These are phyloP conservation scores for Caenorhabditis parvicauda DNA, from an alignment of 2,888 invertebrate species.

Conservation along the genomic window DNA sequence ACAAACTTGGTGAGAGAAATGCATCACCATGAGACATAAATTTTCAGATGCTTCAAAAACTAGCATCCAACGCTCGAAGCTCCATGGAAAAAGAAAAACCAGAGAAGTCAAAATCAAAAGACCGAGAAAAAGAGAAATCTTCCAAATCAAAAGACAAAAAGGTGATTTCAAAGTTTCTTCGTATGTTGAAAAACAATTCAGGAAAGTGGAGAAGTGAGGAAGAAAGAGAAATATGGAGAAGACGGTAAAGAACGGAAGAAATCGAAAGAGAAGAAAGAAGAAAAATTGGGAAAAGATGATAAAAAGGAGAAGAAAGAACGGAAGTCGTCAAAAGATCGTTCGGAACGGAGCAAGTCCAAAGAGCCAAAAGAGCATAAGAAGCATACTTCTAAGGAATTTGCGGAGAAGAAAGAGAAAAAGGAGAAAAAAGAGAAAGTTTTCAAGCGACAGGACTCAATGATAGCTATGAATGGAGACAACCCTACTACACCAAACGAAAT, in stretches of 20 bases:
- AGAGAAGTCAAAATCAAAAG: slow-evolving; percentile 4
- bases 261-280: slow-evolving; percentile 19
- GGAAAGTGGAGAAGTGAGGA: slow-evolving; percentile 10
- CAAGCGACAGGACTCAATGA: slow-evolving; percentile 22
- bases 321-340: slow-evolving; percentile 6
- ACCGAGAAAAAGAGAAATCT: slow-evolving; percentile 4
- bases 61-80: slow-evolving; percentile 23
- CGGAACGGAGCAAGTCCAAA: no score
- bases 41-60: slow-evolving; percentile 31
- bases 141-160: neutral
- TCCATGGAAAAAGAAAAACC: neutral
- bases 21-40: neutral
- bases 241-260: slow-evolving; percentile 9
- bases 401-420: slow-evolving; percentile 10
- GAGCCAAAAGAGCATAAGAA: slow-evolving; percentile 6
- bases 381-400: slow-evolving; percentile 3
- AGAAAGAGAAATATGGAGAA: slow-evolving; percentile 7
- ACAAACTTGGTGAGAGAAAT: slow-evolving; percentile 68
- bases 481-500: slow-evolving; percentile 7
- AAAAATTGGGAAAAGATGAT: slow-evolving; percentile 4
- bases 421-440: slow-evolving; percentile 8
- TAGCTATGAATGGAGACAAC: slow-evolving; percentile 21
- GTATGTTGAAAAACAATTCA: neutral
- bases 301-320: slow-evolving; percentile 4
- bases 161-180: no score